Conservation (phyloP, 2,888 invertebrate species). For the Zhuqinia jingwanae region DNA sequence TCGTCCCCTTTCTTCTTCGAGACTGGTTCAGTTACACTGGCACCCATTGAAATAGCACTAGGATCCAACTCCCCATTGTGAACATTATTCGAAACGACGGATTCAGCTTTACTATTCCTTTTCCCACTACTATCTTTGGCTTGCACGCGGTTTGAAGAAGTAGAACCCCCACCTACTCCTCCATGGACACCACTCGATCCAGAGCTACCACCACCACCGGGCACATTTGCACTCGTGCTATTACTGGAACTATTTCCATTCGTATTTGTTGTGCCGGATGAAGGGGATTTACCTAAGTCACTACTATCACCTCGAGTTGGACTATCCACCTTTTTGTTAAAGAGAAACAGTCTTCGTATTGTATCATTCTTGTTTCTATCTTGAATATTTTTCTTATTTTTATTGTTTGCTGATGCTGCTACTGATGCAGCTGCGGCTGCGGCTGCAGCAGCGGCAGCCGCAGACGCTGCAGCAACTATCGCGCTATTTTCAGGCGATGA, state of each 20-base stretch:
- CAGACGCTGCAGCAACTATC: slow-evolving; percentile 5
- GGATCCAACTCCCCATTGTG: slow-evolving; percentile 77
- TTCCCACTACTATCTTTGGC: slow-evolving; percentile 78
- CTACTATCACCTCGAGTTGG: slow-evolving; percentile 69
- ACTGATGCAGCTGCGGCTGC: background rate
- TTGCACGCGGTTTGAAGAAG: slow-evolving; percentile 77
- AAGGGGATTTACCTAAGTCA: slow-evolving; percentile 64
- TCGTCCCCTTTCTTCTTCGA: slow-evolving; percentile 47
- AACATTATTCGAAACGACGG: slow-evolving; percentile 55
- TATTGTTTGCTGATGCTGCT: slow-evolving; percentile 49
- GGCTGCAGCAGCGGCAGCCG: slow-evolving; percentile 35
- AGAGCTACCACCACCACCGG: slow-evolving; percentile 38
- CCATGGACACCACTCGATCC: slow-evolving; percentile 34
- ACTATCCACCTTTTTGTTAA: slow-evolving; percentile 75
- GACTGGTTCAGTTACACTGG: slow-evolving; percentile 53
- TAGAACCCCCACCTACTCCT: slow-evolving; percentile 46
- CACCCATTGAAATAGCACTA: slow-evolving; percentile 66
- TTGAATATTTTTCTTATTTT: slow-evolving; percentile 72
- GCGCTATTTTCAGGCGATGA: slow-evolving; percentile 12
- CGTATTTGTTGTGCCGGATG: slow-evolving; percentile 41
- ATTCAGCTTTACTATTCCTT: slow-evolving; percentile 41
- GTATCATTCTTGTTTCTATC: slow-evolving; percentile 79
- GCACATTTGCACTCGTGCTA: slow-evolving; percentile 34
- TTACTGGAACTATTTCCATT: slow-evolving; percentile 57
- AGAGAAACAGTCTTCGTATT: slow-evolving; percentile 77